These are phyloP conservation scores for cat (Felis catus) DNA, from an alignment of 2,113 vertebrate genomes.

Conservation along the genomic window DNA sequence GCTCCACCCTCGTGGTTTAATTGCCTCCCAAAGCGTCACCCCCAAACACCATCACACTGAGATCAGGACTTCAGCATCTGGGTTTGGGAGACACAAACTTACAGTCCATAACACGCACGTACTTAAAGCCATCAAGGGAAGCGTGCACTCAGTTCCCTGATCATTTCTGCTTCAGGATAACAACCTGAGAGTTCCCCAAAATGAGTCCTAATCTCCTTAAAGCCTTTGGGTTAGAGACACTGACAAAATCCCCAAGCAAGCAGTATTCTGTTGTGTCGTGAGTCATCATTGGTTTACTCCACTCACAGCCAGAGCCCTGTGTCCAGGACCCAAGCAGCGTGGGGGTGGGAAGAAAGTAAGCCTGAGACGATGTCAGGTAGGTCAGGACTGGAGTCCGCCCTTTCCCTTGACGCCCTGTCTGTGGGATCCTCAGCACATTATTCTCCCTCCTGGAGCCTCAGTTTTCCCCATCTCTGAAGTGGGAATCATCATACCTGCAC, in stretches of 20 bases:
- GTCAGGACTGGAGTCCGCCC: neutral
- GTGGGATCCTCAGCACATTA: neutral
- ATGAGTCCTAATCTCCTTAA: no score
- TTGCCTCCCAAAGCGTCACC: neutral
- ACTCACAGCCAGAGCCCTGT: neutral
- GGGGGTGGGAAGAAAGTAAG: rapidly evolving
- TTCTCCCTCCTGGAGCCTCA: neutral
- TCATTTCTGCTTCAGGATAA: no score
- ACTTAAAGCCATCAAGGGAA: no score
- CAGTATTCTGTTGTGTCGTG: no score
- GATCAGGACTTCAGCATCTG: neutral
- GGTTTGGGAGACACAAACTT: rapidly evolving
- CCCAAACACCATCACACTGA: neutral
- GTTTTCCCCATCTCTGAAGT: neutral
- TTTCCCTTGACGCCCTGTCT: neutral
- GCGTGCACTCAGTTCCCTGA: no score
- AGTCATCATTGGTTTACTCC: no score
- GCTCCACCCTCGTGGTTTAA: neutral
- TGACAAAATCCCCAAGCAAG: no score
- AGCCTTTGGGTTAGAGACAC: no score
- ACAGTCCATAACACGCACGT: rapidly evolving
- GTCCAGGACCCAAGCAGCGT: neutral
- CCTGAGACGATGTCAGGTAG: neutral
- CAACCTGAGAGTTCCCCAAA: no score
- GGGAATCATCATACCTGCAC: neutral